phyloP scores from a whole-genome alignment of 2,113 vertebrate species.

The Mesitornis unicolor region DNA sequence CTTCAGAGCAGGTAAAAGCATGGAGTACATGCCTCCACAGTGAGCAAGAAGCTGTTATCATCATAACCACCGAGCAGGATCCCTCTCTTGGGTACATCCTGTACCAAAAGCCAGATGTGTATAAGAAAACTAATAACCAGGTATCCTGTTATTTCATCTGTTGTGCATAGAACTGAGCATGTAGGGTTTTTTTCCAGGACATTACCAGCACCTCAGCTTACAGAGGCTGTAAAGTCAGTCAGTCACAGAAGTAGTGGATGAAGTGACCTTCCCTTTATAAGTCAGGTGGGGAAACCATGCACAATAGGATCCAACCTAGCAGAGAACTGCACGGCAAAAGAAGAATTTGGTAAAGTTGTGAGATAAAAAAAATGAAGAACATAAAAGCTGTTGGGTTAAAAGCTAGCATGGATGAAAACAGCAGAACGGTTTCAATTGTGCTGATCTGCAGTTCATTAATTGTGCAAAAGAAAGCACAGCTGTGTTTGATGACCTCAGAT shows the following conservation, averaged over 20 bases:
- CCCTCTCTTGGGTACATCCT: not conserved
- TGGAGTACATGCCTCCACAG: not conserved
- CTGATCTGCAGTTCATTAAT: not conserved
- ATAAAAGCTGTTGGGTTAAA: not conserved
- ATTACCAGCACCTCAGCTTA: not conserved
- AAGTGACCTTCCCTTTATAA: not conserved
- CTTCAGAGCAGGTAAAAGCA: not conserved
- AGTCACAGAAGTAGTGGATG: not conserved
- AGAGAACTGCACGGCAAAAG: not conserved
- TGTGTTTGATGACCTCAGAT: not conserved
- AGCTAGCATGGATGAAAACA: not conserved
- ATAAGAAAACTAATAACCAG: not conserved
- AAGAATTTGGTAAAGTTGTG: not conserved
- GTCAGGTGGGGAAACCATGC: not conserved
- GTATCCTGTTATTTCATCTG: not conserved
- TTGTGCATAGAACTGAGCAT: not conserved
- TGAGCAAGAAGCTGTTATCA: not conserved
- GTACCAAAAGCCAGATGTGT: not conserved
- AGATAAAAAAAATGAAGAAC: not conserved
- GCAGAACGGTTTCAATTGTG: not conserved
- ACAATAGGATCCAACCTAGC: not conserved
- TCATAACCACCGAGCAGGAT: not conserved
- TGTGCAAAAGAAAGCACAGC: not conserved
- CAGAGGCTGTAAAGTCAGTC: not conserved
- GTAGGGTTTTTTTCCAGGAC: not conserved